Conservation (phyloP, 2,113 vertebrate genomes). For the Pygoscelis adeliae region DNA sequence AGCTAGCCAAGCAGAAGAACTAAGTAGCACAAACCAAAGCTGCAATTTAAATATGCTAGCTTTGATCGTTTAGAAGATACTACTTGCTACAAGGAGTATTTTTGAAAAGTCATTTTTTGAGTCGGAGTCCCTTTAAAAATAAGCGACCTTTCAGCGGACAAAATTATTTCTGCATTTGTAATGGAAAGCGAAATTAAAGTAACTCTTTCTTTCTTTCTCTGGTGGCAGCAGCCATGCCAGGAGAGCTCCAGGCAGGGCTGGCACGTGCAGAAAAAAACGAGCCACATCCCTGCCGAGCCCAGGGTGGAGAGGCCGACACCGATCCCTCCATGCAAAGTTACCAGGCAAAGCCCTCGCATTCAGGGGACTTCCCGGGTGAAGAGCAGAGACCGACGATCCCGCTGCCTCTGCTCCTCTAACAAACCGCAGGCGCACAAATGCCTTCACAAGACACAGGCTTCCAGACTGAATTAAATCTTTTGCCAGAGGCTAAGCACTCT, state of each 20-base stretch:
- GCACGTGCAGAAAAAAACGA: rapidly evolving
- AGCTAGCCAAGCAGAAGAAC: background rate
- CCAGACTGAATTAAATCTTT: background rate
- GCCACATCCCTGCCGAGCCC: rapidly evolving
- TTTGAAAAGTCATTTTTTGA: slow-evolving; percentile 11
- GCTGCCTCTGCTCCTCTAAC: background rate
- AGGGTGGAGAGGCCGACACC: rapidly evolving
- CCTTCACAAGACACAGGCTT: background rate
- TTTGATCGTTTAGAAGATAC: background rate
- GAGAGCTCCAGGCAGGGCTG: background rate
- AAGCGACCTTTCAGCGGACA: background rate
- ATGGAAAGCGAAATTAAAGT: slow-evolving; percentile 13
- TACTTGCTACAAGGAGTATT: background rate
- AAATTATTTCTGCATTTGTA: background rate
- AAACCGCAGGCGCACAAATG: rapidly evolving
- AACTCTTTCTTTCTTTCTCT: background rate
- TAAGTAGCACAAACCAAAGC: background rate
- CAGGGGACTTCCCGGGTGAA: background rate
- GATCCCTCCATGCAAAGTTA: rapidly evolving
- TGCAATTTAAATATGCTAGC: background rate
- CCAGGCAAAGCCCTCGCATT: rapidly evolving
- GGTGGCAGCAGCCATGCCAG: background rate
- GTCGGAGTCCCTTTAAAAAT: background rate
- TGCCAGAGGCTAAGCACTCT: background rate
- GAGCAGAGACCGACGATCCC: rapidly evolving